Evolutionary conservation across 2,797 vertebrate species (phyloP).

Genomic region (Enteromius treurensis): DNA sequence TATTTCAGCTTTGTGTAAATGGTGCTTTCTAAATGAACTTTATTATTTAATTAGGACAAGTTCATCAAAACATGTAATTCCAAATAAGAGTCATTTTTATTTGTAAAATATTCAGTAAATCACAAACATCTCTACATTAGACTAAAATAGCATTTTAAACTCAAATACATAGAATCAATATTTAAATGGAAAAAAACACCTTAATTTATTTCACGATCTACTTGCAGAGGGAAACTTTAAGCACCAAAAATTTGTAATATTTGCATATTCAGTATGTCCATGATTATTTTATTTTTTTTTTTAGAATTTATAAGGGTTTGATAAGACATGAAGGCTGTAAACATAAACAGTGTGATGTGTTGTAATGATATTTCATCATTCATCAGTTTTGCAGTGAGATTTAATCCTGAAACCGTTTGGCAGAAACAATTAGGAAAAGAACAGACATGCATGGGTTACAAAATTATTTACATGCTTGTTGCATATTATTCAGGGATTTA

Average conservation of each 20-base stretch:
- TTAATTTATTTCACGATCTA: not conserved
- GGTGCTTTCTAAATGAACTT: not conserved
- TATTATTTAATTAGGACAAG: slow-evolving; percentile 6
- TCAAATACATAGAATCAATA: not conserved
- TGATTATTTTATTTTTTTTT: not conserved
- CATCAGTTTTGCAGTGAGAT: not conserved
- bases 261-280: not conserved
- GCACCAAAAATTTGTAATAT: not conserved
- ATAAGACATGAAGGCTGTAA: not conserved
- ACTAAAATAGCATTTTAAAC: not conserved
- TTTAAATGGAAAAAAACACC: not conserved
- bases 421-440: not conserved
- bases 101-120: not conserved
- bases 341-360: not conserved
- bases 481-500: not conserved
- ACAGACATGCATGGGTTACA: not conserved
- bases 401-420: not conserved
- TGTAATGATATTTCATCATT: not conserved
- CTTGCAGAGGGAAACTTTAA: not conserved
- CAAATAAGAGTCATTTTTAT: not conserved
- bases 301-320: not conserved
- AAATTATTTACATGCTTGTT: slow-evolving; percentile 2
- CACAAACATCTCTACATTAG: not conserved
- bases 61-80: not conserved
- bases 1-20: not conserved